Percentiles rank a stretch among this genome's conserved stretches.
Conservation (phyloP, 2,888 invertebrate genomes). For the Drosophila niveifrons region DNA sequence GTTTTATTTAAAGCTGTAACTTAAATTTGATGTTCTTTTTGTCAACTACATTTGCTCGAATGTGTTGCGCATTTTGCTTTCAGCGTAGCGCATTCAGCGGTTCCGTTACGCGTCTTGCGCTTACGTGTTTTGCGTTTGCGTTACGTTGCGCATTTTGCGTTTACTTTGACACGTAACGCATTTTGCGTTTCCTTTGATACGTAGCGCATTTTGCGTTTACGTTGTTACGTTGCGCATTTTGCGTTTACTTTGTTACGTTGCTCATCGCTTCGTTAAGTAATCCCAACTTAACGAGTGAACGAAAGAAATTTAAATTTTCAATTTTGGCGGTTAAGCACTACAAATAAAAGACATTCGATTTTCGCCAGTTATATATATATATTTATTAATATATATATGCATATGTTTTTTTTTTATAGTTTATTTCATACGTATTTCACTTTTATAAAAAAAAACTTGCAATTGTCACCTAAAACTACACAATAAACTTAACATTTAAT, state of each 20-base stretch:
- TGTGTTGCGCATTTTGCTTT: background rate
- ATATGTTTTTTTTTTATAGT: constrained; percentile 19
- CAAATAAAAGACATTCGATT: constrained; percentile 15
- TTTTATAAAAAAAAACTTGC: constrained; percentile 64
- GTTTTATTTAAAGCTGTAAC: no score
- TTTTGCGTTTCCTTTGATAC: constrained; percentile 39
- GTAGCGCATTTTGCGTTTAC: constrained; percentile 49
- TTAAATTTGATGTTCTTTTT: no score
- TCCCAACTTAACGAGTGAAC: constrained; percentile 1
- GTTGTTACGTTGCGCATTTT: constrained; percentile 33
- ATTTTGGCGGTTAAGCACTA: background rate
- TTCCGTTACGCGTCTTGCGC: constrained; percentile 40
- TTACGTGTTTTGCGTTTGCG: constrained; percentile 31
- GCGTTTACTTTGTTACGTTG: constrained; percentile 25
- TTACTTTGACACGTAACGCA: constrained; percentile 54
- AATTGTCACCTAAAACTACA: constrained; percentile 73
- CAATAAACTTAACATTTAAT: constrained; percentile 78
- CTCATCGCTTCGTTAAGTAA: constrained; percentile 31
- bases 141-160: constrained; percentile 18
- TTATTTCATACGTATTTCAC: constrained; percentile 59
- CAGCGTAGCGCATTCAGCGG: constrained; percentile 42
- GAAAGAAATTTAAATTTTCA: background rate
- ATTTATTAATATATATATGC: background rate
- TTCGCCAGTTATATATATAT: constrained; percentile 67
- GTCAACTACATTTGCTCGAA: no score